Evolutionary conservation across 2,797 vertebrate species (phyloP).

Genomic region (Otolemur crassicaudatus): DNA sequence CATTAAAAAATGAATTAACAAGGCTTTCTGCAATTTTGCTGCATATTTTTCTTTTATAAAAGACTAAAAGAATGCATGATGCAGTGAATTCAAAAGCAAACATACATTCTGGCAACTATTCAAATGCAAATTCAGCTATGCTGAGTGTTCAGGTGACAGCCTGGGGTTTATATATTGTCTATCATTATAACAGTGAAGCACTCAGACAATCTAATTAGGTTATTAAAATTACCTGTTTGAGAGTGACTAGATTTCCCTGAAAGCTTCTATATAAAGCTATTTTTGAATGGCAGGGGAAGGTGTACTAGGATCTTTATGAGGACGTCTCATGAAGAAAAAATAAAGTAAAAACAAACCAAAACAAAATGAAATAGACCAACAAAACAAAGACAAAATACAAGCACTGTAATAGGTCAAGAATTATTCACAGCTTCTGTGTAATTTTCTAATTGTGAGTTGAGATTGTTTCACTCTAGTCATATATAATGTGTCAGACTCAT

Average conservation of each 20-base stretch:
- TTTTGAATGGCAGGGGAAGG: conserved; percentile 63
- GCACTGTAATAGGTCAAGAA: neutral
- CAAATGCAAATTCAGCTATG: conserved; percentile 69
- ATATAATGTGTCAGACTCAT: neutral
- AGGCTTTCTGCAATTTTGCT: conserved; percentile 80
- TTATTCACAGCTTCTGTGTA: neutral
- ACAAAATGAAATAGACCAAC: conserved; percentile 21
- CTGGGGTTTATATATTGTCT: conserved; percentile 69
- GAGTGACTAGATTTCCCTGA: conserved; percentile 65
- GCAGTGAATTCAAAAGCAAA: conserved; percentile 68
- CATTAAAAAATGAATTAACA: conserved; percentile 85
- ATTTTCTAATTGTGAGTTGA: conserved; percentile 13
- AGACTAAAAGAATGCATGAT: conserved; percentile 74
- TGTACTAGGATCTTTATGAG: conserved; percentile 21
- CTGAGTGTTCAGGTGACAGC: conserved; percentile 67
- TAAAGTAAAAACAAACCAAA: conserved; percentile 18
- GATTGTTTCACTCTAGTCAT: neutral
- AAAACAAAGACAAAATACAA: neutral
- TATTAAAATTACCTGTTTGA: conserved; percentile 81
- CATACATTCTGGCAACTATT: conserved; percentile 63
- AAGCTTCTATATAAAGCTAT: conserved; percentile 63
- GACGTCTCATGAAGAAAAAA: conserved; percentile 1
- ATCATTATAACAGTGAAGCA: conserved; percentile 69
- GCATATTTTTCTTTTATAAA: conserved; percentile 77
- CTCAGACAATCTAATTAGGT: conserved; percentile 80